Evolutionary conservation across 2,797 vertebrate species (phyloP), one percentile per base, ranked within the genome.

Genomic region (Sebastes cheni): DNA sequence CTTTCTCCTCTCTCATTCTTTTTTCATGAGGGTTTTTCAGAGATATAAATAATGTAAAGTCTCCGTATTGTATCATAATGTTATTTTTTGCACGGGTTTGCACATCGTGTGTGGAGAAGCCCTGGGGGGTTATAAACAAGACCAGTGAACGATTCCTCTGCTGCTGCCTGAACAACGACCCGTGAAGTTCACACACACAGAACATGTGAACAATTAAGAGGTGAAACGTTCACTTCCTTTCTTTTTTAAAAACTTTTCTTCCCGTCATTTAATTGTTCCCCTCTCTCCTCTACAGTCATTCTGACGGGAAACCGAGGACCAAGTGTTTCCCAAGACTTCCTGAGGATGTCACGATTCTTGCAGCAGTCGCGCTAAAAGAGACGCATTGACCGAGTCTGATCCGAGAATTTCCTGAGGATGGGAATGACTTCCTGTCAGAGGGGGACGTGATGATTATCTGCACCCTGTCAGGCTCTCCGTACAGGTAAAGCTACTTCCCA

Each of bases 391-490:
- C 6, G 2, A 29, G 22, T 13, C 66, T 22, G 69, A 82, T 23
- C 10, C 0, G 29, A 67, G 52, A 67, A 56, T 23, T 13, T 82
- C 72, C 88, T 18, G 62, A 46, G 39, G 75, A 72, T 1, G 4
- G 68, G 39, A 75, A 58, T n/a, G 66, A 85, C 84, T 87, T 92
- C 89, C 91, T 89, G 83, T 85, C 86, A 80, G 85, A 23, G 7
- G 39, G 81, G 81, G 86, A 89, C 80, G 84, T 61, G 80, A 75
- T 83, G 83, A 66, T 78, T 80, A 88, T 90, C 85, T 88, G 69
- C 72, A 55, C 42, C 46, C 60, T 66, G 81, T 34, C 78, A 76
- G 78, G 61, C 50, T 67, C 30, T 62, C 65, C 12, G 22, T n/a
- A 20, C 52, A 80, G 81, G 82, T 83, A 42, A 73, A 82, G 79